Evolutionary conservation across 2,797 vertebrate species (phyloP).

Genomic region (Gastrophryne carolinensis): DNA sequence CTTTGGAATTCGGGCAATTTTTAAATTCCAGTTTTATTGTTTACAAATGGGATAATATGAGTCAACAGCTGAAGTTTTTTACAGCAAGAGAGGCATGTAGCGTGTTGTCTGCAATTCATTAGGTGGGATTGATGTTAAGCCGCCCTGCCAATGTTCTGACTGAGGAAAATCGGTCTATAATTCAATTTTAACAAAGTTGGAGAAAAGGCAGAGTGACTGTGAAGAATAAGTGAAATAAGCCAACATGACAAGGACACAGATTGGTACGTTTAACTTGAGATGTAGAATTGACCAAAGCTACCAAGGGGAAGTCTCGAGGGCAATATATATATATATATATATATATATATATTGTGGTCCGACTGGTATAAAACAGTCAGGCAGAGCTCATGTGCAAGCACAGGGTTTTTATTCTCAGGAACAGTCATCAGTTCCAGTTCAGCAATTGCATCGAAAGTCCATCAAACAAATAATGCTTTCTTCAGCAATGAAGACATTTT

Average conservation of each 20-base stretch:
- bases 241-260: background rate
- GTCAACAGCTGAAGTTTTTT: slow-evolving; percentile 2
- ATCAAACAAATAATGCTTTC: too few relatives aligned
- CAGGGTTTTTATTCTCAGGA: too few relatives aligned
- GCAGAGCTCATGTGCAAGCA: too few relatives aligned
- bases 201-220: background rate
- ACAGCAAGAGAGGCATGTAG: background rate
- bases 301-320: too few relatives aligned
- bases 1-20: slow-evolving; percentile 17
- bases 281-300: background rate
- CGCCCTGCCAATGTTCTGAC: background rate
- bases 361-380: too few relatives aligned
- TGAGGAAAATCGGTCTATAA: background rate
- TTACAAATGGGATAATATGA: background rate
- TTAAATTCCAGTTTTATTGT: slow-evolving; percentile 17
- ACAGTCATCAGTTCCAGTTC: too few relatives aligned
- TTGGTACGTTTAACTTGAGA: background rate
- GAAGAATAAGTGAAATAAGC: background rate
- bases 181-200: background rate
- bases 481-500: too few relatives aligned
- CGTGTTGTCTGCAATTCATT: background rate
- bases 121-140: background rate
- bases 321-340: too few relatives aligned
- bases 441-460: too few relatives aligned
- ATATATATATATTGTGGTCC: too few relatives aligned